Evolutionary conservation across 92 coral and sea anemone genomes (phyloP), one percentile per base, ranked within the genome.

Genomic region (Epizoanthus scotinus): DNA sequence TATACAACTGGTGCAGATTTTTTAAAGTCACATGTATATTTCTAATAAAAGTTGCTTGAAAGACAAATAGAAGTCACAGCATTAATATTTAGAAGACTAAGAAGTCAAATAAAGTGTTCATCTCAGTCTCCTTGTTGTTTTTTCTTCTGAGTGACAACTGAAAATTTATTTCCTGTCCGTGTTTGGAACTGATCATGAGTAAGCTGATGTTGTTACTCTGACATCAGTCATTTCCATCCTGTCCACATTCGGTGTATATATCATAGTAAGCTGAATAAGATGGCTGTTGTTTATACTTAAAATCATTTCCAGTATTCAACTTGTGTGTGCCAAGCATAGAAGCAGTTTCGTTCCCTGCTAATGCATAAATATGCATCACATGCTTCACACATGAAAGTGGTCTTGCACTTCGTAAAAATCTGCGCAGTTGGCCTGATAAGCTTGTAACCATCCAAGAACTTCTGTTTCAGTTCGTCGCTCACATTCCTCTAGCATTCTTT

Each of bases 291-390:
- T n/a, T n/a, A n/a, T 36, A 59, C 63, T 19, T 20, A 1, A 0
- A 59, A 26, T 60, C 14, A 60, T 24, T 60, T 24, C 84, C 84
- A 78, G 60, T 53, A 77, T 78, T 84, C 88, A 31, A 34, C 68
- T 78, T 78, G 74, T n/a, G 84, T 65, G 78, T 85, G 89, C 85
- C 85, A 44, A 3, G 63, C 54, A 17, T 59, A 62, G 67, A 85
- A 85, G 78, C 84, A 85, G 67, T 85, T 79, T 8, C 31, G 49
- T 0, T 79, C 89, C 50, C 78, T 71, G 31, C 66, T 53, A 27
- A 71, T 79, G 71, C 89, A 85, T 56, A 85, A 68, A 59, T 78
- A 69, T 36, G 47, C 79, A 68, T 74, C 78, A 54, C 83, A 74
- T 7, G 20, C n/a, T 14, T 64, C 65, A 63, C 78, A 84, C 57